phyloP scores from a whole-genome alignment of 2,888 invertebrate genomes.

The Gryllus longicercus region DNA sequence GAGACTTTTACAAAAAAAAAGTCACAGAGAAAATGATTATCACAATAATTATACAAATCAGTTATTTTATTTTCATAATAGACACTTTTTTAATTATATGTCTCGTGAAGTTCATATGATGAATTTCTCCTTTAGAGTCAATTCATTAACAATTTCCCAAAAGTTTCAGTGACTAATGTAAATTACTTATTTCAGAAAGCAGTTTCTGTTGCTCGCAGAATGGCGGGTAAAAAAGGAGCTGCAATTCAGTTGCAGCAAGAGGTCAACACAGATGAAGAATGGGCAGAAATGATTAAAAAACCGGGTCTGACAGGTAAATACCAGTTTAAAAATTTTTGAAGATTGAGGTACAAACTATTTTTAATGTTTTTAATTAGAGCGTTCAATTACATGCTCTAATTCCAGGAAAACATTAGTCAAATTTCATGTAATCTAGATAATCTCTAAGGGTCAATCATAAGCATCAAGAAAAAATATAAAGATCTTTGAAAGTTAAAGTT shows the following conservation, averaged over 20 bases:
- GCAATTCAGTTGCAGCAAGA: slow-evolving; percentile 76
- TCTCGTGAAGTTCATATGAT: not conserved
- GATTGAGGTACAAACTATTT: not conserved
- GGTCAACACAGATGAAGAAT: slow-evolving; percentile 78
- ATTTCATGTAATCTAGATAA: no score
- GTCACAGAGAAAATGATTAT: no score
- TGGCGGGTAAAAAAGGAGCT: slow-evolving; percentile 68
- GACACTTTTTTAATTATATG: not conserved
- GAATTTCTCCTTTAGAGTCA: not conserved
- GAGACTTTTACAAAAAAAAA: not conserved
- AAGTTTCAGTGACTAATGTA: no score
- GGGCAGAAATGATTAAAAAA: slow-evolving; percentile 70
- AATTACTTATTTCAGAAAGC: slow-evolving; percentile 24
- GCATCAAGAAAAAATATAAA: no score
- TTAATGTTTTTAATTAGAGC: no score
- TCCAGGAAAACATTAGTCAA: no score
- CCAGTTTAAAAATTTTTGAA: not conserved
- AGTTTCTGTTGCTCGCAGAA: slow-evolving; percentile 37
- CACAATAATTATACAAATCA: no score
- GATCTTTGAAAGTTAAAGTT: no score
- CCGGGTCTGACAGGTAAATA: slow-evolving; percentile 69
- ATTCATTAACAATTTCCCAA: not conserved
- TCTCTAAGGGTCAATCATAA: no score
- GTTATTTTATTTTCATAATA: no score
- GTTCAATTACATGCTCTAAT: no score